Base-by-base conservation (phyloP, 2,797 vertebrate genomes). In the Sciurus carolinensis region DNA sequence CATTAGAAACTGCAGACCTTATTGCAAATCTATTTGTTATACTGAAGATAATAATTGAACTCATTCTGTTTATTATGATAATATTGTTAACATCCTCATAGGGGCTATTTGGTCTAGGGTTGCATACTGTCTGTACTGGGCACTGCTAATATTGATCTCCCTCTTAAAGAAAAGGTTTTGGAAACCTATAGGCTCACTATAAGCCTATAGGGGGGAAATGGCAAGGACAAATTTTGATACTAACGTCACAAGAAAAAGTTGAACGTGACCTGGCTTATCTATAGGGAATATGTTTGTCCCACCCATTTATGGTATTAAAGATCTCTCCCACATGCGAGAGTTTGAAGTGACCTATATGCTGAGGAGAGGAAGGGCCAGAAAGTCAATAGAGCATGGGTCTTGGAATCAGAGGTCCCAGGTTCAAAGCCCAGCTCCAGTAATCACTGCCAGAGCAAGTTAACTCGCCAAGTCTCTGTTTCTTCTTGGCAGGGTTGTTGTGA, bases 301-400 rank as follows among this genome's bases (percentile, higher is more conserved):
- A 5, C 15, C 44, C 39, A 11, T 0, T 30, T 0, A 0, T 8
- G 39, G 33, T 24, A 9, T 28, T 10, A 18, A 36, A 57, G 30
- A 22, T 17, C 30, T 17, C 30, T 52, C 28, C 13, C 24, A 9
- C 10, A 4, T 7, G 10, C 14, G 3, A 0, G 62, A 67, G 22
- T 52, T 42, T 30, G 18, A 44, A 4, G 12, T 28, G 18, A n/a
- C 18, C 8, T 72, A 28, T 24, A 12, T 59, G n/a, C n/a, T 10
- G 9, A 57, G 83, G 28, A 39, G 15, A 24, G 4, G 14, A 22
- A 39, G 33, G 15, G 47, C 39, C 84, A 13, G 44, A 15, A 59
- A 84, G 44, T 54, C 67, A 15, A 24, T 6, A 12, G 20, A 69
- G 12, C 3, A 0, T 20, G 14, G 7, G 9, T 1, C 5, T 64